Base-by-base conservation (phyloP, 2,113 vertebrate species). In the Argyrosomus japonicus region DNA sequence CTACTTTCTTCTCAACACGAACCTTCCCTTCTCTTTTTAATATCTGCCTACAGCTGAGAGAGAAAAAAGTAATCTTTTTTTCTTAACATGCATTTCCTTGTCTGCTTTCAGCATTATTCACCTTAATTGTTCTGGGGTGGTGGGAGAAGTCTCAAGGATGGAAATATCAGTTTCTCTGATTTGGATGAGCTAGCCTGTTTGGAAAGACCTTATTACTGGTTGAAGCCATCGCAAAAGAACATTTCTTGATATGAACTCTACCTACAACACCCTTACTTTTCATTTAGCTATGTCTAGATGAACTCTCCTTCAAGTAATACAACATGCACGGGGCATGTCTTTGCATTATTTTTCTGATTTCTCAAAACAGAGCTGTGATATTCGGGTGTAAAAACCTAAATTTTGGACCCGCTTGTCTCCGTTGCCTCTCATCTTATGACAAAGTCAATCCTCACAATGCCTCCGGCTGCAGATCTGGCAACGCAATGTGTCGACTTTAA, bases 401-500 rank as follows among this genome's bases (percentile, higher is more conserved):
- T 29, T 61, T 75, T 84, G 75, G 67, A 75, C 57, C 21, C 9
- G n/a, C 40, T 50, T 62, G 68, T 81, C 50, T 29, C 68, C n/a
- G 15, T 71, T 77, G 54, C 40, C 48, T 88, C 80, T 88, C 68
- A 67, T 84, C 63, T 32, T 83, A 43, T 50, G 61, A 63, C 69
- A 75, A 77, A 73, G 62, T 48, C 70, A 25, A 23, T 72, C 48
- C n/a, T 23, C 36, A 45, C 14, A 8, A 73, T 23, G 81, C 81
- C 83, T 82, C 64, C 7, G 62, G 91, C 69, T n/a, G 53, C n/a
- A 3, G 61, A 70, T 79, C 89, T 81, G 62, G 78, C 57, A 77
- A 36, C 48, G 32, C 57, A 56, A 58, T 85, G 84, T 83, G 68
- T 88, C 47, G 27, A 87, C 76, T 84, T 82, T 84, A 87, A 92